These are phyloP conservation scores for Alouatta palliata DNA, from an alignment of 2,113 vertebrate species.

Conservation along the genomic window DNA sequence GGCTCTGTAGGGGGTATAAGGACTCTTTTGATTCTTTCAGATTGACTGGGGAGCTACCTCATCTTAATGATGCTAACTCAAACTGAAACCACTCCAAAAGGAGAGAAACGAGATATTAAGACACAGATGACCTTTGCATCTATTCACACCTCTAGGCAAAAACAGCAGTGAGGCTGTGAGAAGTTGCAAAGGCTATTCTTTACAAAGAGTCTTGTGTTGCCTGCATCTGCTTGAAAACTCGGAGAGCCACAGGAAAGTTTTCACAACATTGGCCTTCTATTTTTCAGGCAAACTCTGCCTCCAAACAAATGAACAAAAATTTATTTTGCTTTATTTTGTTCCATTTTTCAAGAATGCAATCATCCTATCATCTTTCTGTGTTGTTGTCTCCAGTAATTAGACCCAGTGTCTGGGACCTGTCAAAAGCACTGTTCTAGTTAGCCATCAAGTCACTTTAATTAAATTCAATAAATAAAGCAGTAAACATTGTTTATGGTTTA, in stretches of 20 bases:
- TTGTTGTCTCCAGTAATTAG: slow-evolving; percentile 21
- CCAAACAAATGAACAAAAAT: slow-evolving; percentile 38
- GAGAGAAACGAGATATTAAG: slow-evolving; percentile 56
- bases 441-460: slow-evolving; percentile 58
- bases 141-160: slow-evolving; percentile 70
- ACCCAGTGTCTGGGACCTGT: neutral
- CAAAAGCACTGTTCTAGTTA: slow-evolving; percentile 2
- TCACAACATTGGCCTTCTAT: neutral
- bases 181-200: slow-evolving; percentile 45
- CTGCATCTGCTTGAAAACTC: slow-evolving; percentile 60
- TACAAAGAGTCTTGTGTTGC: neutral
- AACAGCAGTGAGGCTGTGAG: slow-evolving; percentile 57
- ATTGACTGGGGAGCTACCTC: slow-evolving; percentile 54
- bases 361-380: slow-evolving; percentile 10
- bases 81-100: slow-evolving; percentile 54
- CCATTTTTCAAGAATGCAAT: slow-evolving; percentile 48
- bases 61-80: slow-evolving; percentile 49
- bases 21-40: slow-evolving; percentile 62
- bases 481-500: slow-evolving; percentile 72
- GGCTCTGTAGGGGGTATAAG: neutral
- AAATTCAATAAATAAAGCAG: slow-evolving; percentile 68
- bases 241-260: slow-evolving; percentile 58
- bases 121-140: slow-evolving; percentile 77
- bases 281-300: slow-evolving; percentile 31
- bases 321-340: slow-evolving; percentile 44